Evolutionary conservation across 2,888 invertebrate genomes (phyloP), one percentile per base, ranked within the genome.

Genomic region (Odontomyia ornata): DNA sequence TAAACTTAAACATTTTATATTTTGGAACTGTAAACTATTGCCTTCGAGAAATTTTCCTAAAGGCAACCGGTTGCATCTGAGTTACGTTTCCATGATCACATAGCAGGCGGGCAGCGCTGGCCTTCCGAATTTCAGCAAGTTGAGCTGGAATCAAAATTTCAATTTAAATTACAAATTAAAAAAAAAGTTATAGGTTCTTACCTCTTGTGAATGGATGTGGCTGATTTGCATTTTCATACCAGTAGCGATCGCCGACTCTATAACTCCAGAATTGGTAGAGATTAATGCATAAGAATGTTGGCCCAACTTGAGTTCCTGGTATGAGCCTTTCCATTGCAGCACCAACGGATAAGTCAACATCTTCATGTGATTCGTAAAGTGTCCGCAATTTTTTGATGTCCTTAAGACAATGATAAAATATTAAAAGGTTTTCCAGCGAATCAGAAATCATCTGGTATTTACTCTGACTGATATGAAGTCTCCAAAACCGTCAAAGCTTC

Each of bases 231-330:
- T 88, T 88, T 85, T 94, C 95, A 82, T 91, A 96, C 91, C 95
- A 97, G 86, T 90, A 96, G 78, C 96, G 89, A 86, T 97, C 97
- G 0, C 95, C 95, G 9, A 91, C 92, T 81, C 96, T 90, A 0
- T 95, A 93, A 80, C 94, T 89, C 84, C 91, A 93, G 88, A 97
- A 97, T 87, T 97, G 96, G 83, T 94, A 94, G 0, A 93, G 93
- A 3, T 97, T 87, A 80, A 97, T 93, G 84, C 96, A 96, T 1
- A 95, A 89, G 89, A 93, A 96, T 0, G 96, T 96, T 0, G 96
- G 96, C 0, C 97, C 97, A 0, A 93, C 90, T 67, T 93, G 88
- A 0, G 95, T 91, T 0, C 93, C 95, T 0, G 91, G 90, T 0
- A 95, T 92, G 77, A 92, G 92, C 0, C 87, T 86, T 86, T 97